A percentile compares a stretch with the other conserved stretches of the same genome.
phyloP scores from a whole-genome alignment of 2,888 invertebrate genomes.

The Abrostola tripartita region DNA sequence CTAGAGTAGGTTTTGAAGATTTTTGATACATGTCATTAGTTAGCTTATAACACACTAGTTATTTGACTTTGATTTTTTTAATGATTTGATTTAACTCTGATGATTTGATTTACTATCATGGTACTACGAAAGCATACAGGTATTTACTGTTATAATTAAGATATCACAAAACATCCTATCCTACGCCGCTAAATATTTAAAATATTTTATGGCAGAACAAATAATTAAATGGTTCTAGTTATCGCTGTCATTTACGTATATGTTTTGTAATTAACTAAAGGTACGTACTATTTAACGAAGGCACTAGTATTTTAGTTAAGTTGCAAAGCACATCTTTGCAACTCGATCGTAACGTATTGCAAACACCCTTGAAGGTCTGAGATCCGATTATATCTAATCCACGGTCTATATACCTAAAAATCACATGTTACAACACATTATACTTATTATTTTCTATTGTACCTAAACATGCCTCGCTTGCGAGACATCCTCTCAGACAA shows the following conservation, averaged over 20 bases:
- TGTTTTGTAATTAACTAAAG: conserved; percentile 6
- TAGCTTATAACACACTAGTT: too few relatives aligned
- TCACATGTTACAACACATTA: conserved; percentile 49
- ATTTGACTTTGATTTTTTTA: too few relatives aligned
- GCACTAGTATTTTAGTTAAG: conserved; percentile 25
- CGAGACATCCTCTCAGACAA: conserved; percentile 9
- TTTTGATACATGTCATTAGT: too few relatives aligned
- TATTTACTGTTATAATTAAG: conserved; percentile 31
- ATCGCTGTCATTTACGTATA: conserved; percentile 44
- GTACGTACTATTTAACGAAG: conserved; percentile 26
- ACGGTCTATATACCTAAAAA: conserved; percentile 46
- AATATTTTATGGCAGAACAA: conserved; percentile 59
- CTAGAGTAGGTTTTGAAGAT: too few relatives aligned
- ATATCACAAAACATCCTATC: conserved; percentile 63
- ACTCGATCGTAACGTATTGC: conserved; percentile 34
- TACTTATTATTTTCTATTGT: conserved; percentile 26
- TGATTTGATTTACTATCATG: not conserved
- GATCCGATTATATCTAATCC: conserved; percentile 54
- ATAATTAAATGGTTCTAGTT: conserved; percentile 21
- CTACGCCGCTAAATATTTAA: conserved; percentile 55
- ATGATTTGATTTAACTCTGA: too few relatives aligned
- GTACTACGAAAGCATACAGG: not conserved
- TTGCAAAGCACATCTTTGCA: conserved; percentile 18
- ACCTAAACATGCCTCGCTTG: conserved; percentile 6
- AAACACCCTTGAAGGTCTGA: conserved; percentile 48